phyloP scores from a whole-genome alignment of 2,888 invertebrate species.

The Cheilosia vernalis region DNA sequence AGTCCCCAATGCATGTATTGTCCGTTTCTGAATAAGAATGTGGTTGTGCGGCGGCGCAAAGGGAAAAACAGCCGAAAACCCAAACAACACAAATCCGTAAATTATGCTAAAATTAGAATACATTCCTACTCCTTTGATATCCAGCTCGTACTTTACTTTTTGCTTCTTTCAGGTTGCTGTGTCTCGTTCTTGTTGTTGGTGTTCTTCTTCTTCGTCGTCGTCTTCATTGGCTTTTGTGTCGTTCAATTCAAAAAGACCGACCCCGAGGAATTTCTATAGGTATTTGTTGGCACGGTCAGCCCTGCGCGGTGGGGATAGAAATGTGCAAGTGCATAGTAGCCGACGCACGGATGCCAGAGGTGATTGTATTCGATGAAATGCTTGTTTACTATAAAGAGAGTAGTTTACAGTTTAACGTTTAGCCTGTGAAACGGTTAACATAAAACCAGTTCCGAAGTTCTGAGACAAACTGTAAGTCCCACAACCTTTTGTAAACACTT shows the following conservation, averaged over 20 bases:
- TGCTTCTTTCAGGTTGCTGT: too few species aligned
- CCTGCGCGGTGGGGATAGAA: neutral
- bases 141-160: slow-evolving; percentile 44
- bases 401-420: too few species aligned
- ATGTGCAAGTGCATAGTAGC: neutral
- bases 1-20: slow-evolving; percentile 58
- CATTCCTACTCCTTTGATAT: slow-evolving; percentile 58
- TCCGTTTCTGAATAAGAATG: slow-evolving; percentile 18
- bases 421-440: too few species aligned
- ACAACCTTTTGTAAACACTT: too few species aligned
- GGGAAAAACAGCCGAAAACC: slow-evolving; percentile 57
- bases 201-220: slow-evolving; percentile 26
- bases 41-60: slow-evolving; percentile 23
- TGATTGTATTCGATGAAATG: slow-evolving; percentile 32
- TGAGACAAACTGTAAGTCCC: too few species aligned
- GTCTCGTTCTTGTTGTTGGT: slow-evolving; percentile 19
- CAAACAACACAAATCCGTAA: slow-evolving; percentile 72
- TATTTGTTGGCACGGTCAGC: slow-evolving; percentile 50
- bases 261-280: slow-evolving; percentile 62
- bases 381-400: neutral
- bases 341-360: slow-evolving; percentile 14
- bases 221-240: slow-evolving; percentile 55
- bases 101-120: slow-evolving; percentile 75
- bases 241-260: slow-evolving; percentile 60
- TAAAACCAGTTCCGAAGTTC: too few species aligned